Evolutionary conservation across 92 coral and sea anemone species (phyloP).

Genomic region (Heteractis magnifica): DNA sequence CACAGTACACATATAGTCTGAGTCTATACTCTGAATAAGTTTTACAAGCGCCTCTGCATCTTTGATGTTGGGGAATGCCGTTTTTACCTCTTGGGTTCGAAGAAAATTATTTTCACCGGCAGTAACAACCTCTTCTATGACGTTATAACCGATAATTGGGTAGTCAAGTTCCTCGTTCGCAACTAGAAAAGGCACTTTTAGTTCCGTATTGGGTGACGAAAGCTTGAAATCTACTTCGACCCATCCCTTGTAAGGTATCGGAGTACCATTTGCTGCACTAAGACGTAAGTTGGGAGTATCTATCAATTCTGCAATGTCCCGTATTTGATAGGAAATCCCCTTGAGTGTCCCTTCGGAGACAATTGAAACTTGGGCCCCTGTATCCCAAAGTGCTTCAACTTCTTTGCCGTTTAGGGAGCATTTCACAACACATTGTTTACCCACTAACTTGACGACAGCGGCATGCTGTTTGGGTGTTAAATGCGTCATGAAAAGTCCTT

Average conservation of each 20-base stretch:
- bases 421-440: conserved; percentile 34
- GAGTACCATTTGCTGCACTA: conserved; percentile 51
- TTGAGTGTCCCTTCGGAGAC: conserved; percentile 31
- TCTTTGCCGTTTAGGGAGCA: conserved; percentile 23
- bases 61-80: conserved; percentile 16
- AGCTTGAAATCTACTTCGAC: conserved; percentile 48
- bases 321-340: not conserved
- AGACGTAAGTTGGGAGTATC: conserved; percentile 43
- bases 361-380: conserved; percentile 64
- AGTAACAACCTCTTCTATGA: conserved; percentile 43
- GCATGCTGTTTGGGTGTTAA: conserved; percentile 28
- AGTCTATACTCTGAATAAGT: conserved; percentile 8
- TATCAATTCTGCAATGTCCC: conserved; percentile 37
- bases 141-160: conserved; percentile 55
- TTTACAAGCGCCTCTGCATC: conserved; percentile 38
- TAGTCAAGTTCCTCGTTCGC: conserved; percentile 36
- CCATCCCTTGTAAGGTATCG: conserved; percentile 56
- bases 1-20: conserved; percentile 34
- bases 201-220: conserved; percentile 24
- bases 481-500: conserved; percentile 10
- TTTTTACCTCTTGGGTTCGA: conserved; percentile 8
- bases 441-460: conserved; percentile 41
- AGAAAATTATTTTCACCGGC: conserved; percentile 9
- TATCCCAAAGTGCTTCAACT: conserved; percentile 49
- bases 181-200: conserved; percentile 47